These are phyloP conservation scores for Thaleichthys pacificus DNA, from an alignment of 2,797 vertebrate genomes.

Conservation along the genomic window DNA sequence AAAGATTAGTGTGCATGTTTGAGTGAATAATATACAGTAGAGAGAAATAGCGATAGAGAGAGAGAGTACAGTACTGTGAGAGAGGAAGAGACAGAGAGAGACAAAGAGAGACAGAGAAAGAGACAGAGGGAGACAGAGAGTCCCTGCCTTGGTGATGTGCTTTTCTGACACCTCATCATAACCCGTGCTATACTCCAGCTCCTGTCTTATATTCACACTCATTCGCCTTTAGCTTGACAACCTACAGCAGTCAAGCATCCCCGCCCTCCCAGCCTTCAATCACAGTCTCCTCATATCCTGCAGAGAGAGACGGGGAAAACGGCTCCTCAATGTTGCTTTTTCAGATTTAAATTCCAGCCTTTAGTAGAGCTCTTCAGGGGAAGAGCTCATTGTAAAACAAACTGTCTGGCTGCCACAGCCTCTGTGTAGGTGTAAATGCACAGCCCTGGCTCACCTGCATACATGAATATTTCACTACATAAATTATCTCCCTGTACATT, in stretches of 20 bases:
- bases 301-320: slow-evolving; percentile 32
- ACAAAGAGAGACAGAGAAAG: no score
- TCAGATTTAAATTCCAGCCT: slow-evolving; percentile 62
- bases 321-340: slow-evolving; percentile 58
- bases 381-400: slow-evolving; percentile 69
- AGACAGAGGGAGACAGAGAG: slow-evolving; percentile 16
- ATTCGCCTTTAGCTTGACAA: slow-evolving; percentile 21
- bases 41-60: no score
- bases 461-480: slow-evolving; percentile 67
- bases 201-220: slow-evolving; percentile 55
- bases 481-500: slow-evolving; percentile 48
- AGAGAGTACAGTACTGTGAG: slow-evolving; percentile 5
- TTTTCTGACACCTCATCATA: slow-evolving; percentile 59
- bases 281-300: slow-evolving; percentile 48
- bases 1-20: not conserved
- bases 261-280: slow-evolving; percentile 53
- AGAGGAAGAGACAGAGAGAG: not conserved
- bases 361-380: slow-evolving; percentile 55
- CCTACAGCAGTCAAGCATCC: slow-evolving; percentile 13
- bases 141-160: slow-evolving; percentile 49
- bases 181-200: slow-evolving; percentile 49
- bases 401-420: slow-evolving; percentile 63
- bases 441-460: slow-evolving; percentile 47
- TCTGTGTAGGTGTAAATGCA: slow-evolving; percentile 67
- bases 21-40: not conserved